Percentiles rank a stretch among this genome's conserved stretches.
phyloP scores from a whole-genome alignment of 2,797 vertebrate species.

The Muscicapa striata region DNA sequence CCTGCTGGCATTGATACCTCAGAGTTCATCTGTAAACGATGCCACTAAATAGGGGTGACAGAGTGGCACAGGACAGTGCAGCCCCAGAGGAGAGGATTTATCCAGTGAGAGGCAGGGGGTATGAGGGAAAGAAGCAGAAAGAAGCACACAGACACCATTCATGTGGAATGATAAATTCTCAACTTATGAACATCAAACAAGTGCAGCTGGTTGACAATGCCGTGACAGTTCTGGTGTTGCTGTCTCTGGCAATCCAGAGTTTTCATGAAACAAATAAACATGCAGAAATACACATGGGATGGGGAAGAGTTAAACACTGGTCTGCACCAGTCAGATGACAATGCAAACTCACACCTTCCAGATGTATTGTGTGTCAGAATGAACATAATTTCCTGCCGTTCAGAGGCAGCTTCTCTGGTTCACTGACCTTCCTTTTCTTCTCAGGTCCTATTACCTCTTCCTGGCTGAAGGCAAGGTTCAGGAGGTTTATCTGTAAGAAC shows the following conservation, averaged over 20 bases:
- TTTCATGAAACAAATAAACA: neutral
- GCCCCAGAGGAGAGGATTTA: neutral
- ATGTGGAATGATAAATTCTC: neutral
- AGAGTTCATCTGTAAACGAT: neutral
- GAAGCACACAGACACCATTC: neutral
- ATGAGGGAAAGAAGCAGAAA: neutral
- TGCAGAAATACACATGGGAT: neutral
- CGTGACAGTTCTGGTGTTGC: neutral
- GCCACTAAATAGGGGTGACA: neutral
- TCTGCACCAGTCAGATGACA: conserved; percentile 9
- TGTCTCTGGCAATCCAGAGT: neutral
- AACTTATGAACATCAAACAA: conserved; percentile 27
- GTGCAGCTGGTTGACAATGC: neutral
- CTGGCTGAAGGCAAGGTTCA: conserved; percentile 62
- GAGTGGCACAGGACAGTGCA: neutral
- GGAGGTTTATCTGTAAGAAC: conserved; percentile 71
- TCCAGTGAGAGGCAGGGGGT: neutral
- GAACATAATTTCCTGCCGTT: conserved; percentile 44
- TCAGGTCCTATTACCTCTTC: conserved; percentile 44
- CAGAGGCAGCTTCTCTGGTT: conserved; percentile 59
- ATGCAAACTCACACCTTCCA: conserved; percentile 38
- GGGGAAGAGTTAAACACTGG: neutral
- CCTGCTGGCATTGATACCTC: neutral
- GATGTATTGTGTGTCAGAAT: neutral
- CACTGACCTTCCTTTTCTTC: conserved; percentile 77